Evolutionary conservation across 2,113 vertebrate species (phyloP).

Genomic region (Cebidichthys violaceus): DNA sequence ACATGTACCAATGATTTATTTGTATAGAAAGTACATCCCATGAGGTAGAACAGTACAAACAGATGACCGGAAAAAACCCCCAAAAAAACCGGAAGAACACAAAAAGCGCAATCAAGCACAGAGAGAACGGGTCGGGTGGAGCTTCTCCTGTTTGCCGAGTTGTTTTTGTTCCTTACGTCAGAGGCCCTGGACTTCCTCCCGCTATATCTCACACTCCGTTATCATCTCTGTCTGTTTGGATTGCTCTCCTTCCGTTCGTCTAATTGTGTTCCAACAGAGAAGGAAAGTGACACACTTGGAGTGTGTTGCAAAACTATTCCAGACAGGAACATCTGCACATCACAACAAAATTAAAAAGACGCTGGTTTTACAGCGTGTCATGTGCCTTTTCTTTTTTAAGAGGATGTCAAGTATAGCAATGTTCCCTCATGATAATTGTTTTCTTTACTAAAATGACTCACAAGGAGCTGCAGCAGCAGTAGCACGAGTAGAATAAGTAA

Average conservation of each 20-base stretch:
- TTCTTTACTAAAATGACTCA: neutral
- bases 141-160: constrained; percentile 50
- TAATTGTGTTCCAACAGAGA: constrained; percentile 44
- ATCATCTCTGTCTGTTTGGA: constrained; percentile 37
- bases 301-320: constrained; percentile 3
- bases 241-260: constrained; percentile 31
- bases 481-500: neutral
- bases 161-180: constrained; percentile 30
- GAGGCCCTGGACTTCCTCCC: neutral
- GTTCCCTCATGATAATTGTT: neutral
- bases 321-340: neutral
- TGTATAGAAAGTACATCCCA: neutral
- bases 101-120: neutral
- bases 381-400: neutral
- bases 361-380: constrained; percentile 1
- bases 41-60: neutral
- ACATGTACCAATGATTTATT: neutral
- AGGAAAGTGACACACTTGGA: neutral
- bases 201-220: neutral
- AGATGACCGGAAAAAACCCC: neutral
- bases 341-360: neutral
- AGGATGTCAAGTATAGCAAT: neutral
- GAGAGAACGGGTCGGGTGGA: constrained; percentile 15
- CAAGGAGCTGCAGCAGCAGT: neutral
- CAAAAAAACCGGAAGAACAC: neutral